Conservation (phyloP, 2,797 vertebrate species). For the Coregonus sp. region DNA sequence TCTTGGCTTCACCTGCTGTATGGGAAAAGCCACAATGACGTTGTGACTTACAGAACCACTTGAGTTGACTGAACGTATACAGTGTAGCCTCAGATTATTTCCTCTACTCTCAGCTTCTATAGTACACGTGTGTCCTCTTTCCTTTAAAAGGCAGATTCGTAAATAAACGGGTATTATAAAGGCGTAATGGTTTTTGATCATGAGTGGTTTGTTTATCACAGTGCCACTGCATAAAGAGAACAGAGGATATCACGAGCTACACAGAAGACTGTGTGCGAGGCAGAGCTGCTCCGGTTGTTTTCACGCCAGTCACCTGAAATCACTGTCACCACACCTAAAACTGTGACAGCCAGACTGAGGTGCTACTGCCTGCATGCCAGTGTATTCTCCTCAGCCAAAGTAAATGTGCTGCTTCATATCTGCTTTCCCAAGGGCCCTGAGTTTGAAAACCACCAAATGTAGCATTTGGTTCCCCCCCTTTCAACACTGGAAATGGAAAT, state of each 20-base stretch:
- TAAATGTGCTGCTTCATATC: conserved; percentile 25
- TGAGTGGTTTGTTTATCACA: neutral
- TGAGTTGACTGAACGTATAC: too few species aligned
- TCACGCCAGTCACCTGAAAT: neutral
- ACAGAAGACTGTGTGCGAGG: neutral
- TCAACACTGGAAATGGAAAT: conserved; percentile 3
- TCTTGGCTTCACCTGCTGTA: neutral
- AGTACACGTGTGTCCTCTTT: too few species aligned
- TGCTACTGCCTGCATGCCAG: neutral
- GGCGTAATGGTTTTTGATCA: too few species aligned
- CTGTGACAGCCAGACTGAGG: neutral
- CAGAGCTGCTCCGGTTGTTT: neutral
- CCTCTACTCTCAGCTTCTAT: too few species aligned
- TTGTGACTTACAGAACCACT: too few species aligned
- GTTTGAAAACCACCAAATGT: conserved; percentile 3
- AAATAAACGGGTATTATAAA: neutral
- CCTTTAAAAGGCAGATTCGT: too few species aligned
- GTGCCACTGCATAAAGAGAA: neutral
- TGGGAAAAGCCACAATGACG: too few species aligned
- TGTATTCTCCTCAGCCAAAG: conserved; percentile 26
- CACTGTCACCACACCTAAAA: neutral
- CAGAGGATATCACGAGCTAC: neutral
- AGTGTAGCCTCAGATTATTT: too few species aligned
- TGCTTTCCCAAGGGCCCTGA: conserved; percentile 5
- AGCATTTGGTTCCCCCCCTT: conserved; percentile 28